Evolutionary conservation across 1,140 invertebrate species (phyloP), one percentile per base, ranked within the genome.

Genomic region (Cydia strobilella): DNA sequence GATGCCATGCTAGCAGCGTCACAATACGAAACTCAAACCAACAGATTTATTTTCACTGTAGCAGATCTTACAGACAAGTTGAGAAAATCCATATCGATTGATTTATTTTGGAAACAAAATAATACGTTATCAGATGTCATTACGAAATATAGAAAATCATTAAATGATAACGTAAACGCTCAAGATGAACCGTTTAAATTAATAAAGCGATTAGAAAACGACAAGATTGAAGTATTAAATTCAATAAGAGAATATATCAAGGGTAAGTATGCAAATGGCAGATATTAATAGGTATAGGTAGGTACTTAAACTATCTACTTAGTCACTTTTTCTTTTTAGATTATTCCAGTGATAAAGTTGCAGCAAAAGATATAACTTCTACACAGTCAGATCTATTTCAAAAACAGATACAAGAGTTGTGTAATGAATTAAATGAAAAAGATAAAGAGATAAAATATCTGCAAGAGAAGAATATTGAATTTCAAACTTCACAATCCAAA

Each of bases 101-200:
- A 90, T n/a, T 63, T 90, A 74, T 93, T 93, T 85, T 82, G 89
- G 76, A 87, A 90, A 75, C 91, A 93, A 84, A 91, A 93, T 80
- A 66, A 74, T 39, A 75, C 77, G 23, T 75, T 92, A 10, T 90
- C 87, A 78, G 83, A 91, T 35, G 74, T 79, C 20, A 76, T 77
- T 35, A 75, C 84, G 42, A 93, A 93, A 82, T 89, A 91, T 79
- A 83, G 88, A 78, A 84, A 80, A 77, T 25, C 84, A 15, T 48
- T 89, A 25, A 87, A 92, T 75, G 54, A 25, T 18, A 77, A 79
- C 65, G 39, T 82, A 31, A 81, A 77, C 31, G 80, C 74, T 15
- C 65, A 79, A 48, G 75, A 77, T 63, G 72, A 80, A 45, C 45
- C 76, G 20, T 27, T 73, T 15, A 77, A 85, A 72, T 69, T 89